phyloP scores from a whole-genome alignment of 1,140 invertebrate genomes.

The Chrysoperla carnea region DNA sequence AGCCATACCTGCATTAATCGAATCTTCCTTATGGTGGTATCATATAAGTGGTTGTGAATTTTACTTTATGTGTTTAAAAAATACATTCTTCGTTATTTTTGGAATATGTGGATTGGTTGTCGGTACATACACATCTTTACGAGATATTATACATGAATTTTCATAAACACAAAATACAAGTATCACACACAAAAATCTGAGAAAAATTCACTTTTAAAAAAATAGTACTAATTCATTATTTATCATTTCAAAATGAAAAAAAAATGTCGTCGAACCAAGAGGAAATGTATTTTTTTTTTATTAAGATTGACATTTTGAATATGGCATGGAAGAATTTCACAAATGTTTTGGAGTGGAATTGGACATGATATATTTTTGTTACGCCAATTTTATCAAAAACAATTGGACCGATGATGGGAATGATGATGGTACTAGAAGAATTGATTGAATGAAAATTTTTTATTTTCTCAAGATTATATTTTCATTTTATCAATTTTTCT shows the following conservation, averaged over 20 bases:
- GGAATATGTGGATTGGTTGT: conserved; percentile 45
- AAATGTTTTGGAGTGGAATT: too few relatives aligned
- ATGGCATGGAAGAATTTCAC: too few relatives aligned
- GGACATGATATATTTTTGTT: too few relatives aligned
- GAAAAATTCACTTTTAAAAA: not conserved
- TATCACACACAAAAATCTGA: not conserved
- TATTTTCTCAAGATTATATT: too few relatives aligned
- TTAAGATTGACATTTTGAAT: not conserved
- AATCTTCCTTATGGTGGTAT: conserved; percentile 47
- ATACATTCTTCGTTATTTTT: conserved; percentile 48
- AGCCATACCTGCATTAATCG: conserved; percentile 74
- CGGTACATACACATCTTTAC: conserved; percentile 50
- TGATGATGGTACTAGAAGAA: too few relatives aligned
- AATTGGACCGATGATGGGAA: too few relatives aligned
- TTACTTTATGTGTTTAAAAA: conserved; percentile 36
- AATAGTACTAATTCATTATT: too few relatives aligned
- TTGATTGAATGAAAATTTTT: too few relatives aligned
- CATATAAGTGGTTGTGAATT: conserved; percentile 23
- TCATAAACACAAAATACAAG: not conserved
- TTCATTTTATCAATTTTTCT: too few relatives aligned
- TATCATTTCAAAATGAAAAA: not conserved
- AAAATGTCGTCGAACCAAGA: not conserved
- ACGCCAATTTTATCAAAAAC: too few relatives aligned
- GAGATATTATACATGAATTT: conserved; percentile 39
- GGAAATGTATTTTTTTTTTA: not conserved